Evolutionary conservation across 2,113 vertebrate species (phyloP).

Genomic region (Grus americana): DNA sequence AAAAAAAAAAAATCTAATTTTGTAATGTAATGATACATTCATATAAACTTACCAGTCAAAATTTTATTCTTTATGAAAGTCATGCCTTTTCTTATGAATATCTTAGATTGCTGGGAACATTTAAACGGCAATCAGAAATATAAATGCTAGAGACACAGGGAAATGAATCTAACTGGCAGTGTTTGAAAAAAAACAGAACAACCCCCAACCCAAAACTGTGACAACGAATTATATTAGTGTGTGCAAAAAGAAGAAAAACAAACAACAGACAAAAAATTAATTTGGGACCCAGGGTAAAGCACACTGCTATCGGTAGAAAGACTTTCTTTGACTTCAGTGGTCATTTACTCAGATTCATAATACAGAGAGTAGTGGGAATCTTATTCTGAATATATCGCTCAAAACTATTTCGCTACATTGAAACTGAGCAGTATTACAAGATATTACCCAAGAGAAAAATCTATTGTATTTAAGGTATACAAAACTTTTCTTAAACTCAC

Average conservation of each 20-base stretch:
- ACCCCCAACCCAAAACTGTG: not conserved
- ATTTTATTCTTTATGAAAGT: constrained; percentile 44
- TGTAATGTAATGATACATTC: constrained; percentile 49
- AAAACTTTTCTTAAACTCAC: not conserved
- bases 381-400: not conserved
- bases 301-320: not conserved
- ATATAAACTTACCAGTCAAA: constrained; percentile 11
- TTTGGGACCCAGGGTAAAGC: not conserved
- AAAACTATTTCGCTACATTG: not conserved
- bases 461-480: not conserved
- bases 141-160: not conserved
- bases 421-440: not conserved
- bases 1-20: not conserved
- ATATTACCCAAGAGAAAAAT: not conserved
- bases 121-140: constrained; percentile 10
- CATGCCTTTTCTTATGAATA: constrained; percentile 1
- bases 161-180: not conserved
- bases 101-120: constrained; percentile 10
- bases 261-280: not conserved
- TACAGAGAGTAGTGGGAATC: not conserved
- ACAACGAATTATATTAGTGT: not conserved
- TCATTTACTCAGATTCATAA: not conserved
- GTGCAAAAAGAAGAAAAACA: not conserved
- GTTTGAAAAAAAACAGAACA: not conserved
- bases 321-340: not conserved